Evolutionary conservation across 1,140 invertebrate species (phyloP).

Genomic region (Aphis gossypii): DNA sequence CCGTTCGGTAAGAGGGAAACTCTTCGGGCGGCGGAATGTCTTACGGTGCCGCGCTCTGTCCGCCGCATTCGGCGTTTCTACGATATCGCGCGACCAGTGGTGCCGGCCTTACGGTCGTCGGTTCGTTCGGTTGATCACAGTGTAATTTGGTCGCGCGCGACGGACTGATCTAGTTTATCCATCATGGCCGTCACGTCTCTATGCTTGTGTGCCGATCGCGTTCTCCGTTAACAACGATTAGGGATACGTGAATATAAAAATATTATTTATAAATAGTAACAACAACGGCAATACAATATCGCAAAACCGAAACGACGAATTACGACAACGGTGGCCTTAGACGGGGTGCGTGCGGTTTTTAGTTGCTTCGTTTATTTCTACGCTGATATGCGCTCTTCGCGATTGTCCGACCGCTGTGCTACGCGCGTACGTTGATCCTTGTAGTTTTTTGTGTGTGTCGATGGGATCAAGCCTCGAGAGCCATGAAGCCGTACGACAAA

Average conservation of each 20-base stretch:
- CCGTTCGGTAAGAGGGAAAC: not conserved
- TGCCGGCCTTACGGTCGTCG: not conserved
- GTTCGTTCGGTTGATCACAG: not conserved
- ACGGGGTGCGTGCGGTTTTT: not conserved
- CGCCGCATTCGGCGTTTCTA: not conserved
- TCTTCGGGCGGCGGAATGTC: not conserved
- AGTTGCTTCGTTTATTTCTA: not conserved
- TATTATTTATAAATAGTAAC: not conserved
- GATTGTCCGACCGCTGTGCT: not conserved
- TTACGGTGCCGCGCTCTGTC: not conserved
- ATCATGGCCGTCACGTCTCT: constrained; percentile 52
- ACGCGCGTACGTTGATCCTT: not conserved
- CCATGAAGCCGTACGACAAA: constrained; percentile 60
- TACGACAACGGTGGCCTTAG: not conserved
- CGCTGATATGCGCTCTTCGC: not conserved
- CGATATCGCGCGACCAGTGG: not conserved
- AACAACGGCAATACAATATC: not conserved
- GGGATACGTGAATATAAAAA: constrained; percentile 7
- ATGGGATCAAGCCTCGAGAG: not conserved
- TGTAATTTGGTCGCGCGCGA: constrained; percentile 13
- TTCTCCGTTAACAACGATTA: constrained; percentile 37
- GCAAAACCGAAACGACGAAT: not conserved
- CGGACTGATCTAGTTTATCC: constrained; percentile 54
- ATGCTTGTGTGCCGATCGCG: constrained; percentile 47
- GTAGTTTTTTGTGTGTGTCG: not conserved